phyloP scores from a whole-genome alignment of 2,797 vertebrate species.

The Silurus aristotelis region DNA sequence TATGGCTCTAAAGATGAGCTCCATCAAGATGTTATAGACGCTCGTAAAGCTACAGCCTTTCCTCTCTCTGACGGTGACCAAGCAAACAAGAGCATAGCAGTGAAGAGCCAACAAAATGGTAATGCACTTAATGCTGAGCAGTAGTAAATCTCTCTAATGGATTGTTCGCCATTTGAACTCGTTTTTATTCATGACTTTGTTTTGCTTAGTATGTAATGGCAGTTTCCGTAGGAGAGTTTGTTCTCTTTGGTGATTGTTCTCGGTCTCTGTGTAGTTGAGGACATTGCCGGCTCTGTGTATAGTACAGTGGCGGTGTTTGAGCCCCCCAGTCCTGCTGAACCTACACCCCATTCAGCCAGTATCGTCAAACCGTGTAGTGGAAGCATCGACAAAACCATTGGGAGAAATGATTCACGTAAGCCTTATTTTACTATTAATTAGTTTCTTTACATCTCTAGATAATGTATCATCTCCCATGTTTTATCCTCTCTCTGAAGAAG shows the following conservation, averaged over 20 bases:
- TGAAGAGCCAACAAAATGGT: conserved; percentile 70
- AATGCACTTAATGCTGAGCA: conserved; percentile 27
- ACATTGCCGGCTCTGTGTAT: conserved; percentile 68
- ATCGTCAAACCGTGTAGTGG: conserved; percentile 90
- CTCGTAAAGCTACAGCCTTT: conserved; percentile 52
- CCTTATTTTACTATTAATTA: neutral
- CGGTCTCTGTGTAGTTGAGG: conserved; percentile 56
- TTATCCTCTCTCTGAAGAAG: neutral
- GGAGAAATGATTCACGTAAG: conserved; percentile 70
- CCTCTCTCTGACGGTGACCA: conserved; percentile 61
- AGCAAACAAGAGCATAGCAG: conserved; percentile 63
- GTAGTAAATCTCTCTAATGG: neutral
- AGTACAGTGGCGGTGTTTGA: conserved; percentile 72
- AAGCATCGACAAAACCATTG: conserved; percentile 76
- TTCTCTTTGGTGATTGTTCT: neutral
- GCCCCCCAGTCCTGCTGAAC: conserved; percentile 67
- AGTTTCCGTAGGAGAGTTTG: neutral
- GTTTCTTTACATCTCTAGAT: neutral
- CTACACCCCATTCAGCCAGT: conserved; percentile 72
- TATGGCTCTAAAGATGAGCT: conserved; percentile 91
- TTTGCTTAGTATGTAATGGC: neutral
- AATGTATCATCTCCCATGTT: neutral
- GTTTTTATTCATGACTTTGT: neutral
- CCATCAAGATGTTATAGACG: conserved; percentile 73
- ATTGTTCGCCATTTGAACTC: neutral